Percentiles rank a stretch among this genome's conserved stretches.
Evolutionary conservation across 2,113 vertebrate genomes (phyloP).

Genomic region (Chaetura pelagica): DNA sequence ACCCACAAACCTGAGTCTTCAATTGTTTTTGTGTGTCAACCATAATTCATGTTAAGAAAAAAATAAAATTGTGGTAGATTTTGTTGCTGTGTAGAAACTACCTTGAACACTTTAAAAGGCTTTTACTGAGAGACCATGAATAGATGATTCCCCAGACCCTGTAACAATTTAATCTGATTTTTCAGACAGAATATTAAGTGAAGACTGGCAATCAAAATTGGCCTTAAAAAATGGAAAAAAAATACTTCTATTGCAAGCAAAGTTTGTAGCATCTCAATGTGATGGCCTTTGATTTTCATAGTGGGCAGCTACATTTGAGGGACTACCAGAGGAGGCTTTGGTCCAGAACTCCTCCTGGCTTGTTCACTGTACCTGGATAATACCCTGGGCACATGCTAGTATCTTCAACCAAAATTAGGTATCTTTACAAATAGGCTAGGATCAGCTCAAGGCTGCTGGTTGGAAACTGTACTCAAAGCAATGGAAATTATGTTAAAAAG

Average conservation of each 20-base stretch:
- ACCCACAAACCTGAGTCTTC: background rate
- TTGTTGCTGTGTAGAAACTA: background rate
- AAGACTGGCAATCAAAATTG: background rate
- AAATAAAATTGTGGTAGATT: background rate
- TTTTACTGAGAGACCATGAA: background rate
- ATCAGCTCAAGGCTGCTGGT: background rate
- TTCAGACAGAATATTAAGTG: background rate
- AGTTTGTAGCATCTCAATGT: background rate
- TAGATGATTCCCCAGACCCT: background rate
- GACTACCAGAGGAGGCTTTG: background rate
- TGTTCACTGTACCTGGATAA: background rate
- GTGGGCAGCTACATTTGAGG: background rate
- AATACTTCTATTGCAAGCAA: background rate
- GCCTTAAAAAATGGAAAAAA: background rate
- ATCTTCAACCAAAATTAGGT: background rate
- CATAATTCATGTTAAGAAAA: background rate
- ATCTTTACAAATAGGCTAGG: background rate
- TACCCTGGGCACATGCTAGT: background rate
- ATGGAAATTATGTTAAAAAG: background rate
- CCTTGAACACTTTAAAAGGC: background rate
- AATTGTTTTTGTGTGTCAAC: conserved; percentile 1
- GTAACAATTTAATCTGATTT: conserved; percentile 5
- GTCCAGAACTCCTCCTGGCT: background rate
- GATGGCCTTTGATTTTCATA: background rate
- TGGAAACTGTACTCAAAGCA: background rate